phyloP scores from a whole-genome alignment of 1,140 invertebrate species.

The Drosophila insularis region DNA sequence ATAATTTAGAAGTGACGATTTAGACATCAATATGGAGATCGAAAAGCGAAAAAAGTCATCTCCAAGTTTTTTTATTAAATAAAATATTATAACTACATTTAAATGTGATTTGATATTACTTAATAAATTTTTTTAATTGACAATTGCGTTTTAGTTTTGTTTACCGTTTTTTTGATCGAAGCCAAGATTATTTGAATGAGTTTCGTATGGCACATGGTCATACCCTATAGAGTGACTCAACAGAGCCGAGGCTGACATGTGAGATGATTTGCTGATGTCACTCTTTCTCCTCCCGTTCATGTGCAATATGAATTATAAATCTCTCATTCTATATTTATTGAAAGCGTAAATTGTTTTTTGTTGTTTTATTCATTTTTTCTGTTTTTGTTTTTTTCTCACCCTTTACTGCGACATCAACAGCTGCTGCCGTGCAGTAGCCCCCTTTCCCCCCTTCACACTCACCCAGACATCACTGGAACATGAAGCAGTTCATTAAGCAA shows the following conservation, averaged over 20 bases:
- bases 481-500: slow-evolving; percentile 60
- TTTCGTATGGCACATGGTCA: too few species aligned
- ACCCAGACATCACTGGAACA: background rate
- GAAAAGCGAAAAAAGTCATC: too few species aligned
- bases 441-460: background rate
- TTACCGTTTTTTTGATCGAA: too few species aligned
- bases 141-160: too few species aligned
- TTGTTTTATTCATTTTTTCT: background rate
- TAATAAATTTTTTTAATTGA: too few species aligned
- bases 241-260: too few species aligned
- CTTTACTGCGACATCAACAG: background rate
- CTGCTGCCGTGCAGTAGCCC: background rate
- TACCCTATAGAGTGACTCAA: too few species aligned
- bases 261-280: background rate
- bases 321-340: background rate
- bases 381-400: background rate
- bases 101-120: too few species aligned
- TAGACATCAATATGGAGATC: background rate
- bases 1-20: background rate
- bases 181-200: too few species aligned
- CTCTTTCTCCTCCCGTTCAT: background rate
- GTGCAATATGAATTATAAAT: background rate
- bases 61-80: too few species aligned
- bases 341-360: background rate
- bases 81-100: too few species aligned